Evolutionary conservation across 1,140 invertebrate genomes (phyloP).

Genomic region (Stenopsyche tienmushanensis): DNA sequence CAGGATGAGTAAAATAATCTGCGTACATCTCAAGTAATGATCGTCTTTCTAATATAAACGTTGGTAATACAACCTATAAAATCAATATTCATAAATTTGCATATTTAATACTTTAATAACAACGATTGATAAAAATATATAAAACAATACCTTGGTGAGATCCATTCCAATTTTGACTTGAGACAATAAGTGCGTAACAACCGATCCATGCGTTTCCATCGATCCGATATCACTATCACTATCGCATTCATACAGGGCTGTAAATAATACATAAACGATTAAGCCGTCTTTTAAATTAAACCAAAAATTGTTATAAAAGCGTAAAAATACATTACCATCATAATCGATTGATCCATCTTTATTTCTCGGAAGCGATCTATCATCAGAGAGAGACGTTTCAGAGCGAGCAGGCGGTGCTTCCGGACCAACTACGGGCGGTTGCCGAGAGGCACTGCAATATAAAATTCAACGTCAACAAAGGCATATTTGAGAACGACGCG

Average conservation of each 20-base stretch:
- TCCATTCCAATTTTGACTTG: slow-evolving; percentile 99
- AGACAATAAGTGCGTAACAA: slow-evolving; percentile 90
- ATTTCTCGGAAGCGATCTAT: slow-evolving; percentile 54
- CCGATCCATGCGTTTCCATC: slow-evolving; percentile 92
- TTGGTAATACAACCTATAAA: slow-evolving; percentile 88
- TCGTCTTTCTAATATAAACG: slow-evolving; percentile 92
- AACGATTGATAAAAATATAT: slow-evolving; percentile 18
- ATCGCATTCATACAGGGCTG: slow-evolving; percentile 85
- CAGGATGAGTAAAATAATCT: slow-evolving; percentile 97
- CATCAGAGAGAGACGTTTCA: slow-evolving; percentile 11
- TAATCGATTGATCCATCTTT: slow-evolving; percentile 68
- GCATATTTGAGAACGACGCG: neutral
- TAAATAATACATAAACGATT: slow-evolving; percentile 43
- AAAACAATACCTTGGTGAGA: slow-evolving; percentile 74
- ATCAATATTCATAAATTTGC: neutral
- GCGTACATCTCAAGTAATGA: slow-evolving; percentile 97
- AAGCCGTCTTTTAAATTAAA: neutral
- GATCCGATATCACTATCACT: slow-evolving; percentile 80
- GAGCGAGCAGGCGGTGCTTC: slow-evolving; percentile 11
- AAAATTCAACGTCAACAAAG: neutral
- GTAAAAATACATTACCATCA: slow-evolving; percentile 58
- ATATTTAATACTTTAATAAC: neutral
- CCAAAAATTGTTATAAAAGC: neutral
- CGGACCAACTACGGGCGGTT: slow-evolving; percentile 43
- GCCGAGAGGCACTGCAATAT: slow-evolving; percentile 51